These are phyloP conservation scores for Sebastes umbrosus DNA, from an alignment of 2,797 vertebrate genomes.

Conservation along the genomic window DNA sequence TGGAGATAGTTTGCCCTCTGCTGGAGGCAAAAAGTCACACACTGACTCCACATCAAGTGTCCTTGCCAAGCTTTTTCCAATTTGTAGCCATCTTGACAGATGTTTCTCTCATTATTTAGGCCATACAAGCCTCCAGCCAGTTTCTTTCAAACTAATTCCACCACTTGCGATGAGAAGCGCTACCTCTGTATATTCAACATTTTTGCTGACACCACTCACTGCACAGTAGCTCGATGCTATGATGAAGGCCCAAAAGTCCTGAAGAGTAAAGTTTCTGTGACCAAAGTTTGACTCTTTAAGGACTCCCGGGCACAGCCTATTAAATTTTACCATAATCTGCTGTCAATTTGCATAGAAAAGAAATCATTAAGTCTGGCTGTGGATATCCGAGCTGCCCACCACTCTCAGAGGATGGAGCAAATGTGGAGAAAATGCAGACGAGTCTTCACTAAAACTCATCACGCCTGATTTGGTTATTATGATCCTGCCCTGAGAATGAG, in stretches of 20 bases:
- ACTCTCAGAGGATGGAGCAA: constrained; percentile 41
- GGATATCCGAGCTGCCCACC: constrained; percentile 37
- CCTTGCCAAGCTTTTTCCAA: background rate
- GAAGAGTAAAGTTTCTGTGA: constrained; percentile 43
- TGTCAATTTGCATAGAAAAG: constrained; percentile 69
- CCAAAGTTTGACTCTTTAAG: constrained; percentile 52
- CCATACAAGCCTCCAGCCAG: background rate
- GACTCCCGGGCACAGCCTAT: constrained; percentile 37
- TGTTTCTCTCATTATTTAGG: constrained; percentile 1
- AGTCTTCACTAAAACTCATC: constrained; percentile 48
- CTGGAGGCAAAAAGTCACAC: constrained; percentile 57
- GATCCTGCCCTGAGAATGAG: constrained; percentile 29
- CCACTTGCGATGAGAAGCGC: background rate
- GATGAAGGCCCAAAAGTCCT: constrained; percentile 7
- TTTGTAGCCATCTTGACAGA: background rate
- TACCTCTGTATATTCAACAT: background rate
- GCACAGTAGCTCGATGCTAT: background rate
- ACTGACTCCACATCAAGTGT: constrained; percentile 8
- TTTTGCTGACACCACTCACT: constrained; percentile 18
- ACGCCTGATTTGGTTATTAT: constrained; percentile 36
- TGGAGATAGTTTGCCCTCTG: constrained; percentile 76
- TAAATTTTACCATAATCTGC: constrained; percentile 57
- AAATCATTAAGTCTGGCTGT: constrained; percentile 53
- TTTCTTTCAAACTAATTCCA: constrained; percentile 17
- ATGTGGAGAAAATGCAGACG: constrained; percentile 40